Percentiles rank a stretch among this genome's conserved stretches.
These are phyloP conservation scores for Temnopleurus reevesii DNA, from an alignment of 53 echinoderm and acorn worm genomes.

Conservation along the genomic window DNA sequence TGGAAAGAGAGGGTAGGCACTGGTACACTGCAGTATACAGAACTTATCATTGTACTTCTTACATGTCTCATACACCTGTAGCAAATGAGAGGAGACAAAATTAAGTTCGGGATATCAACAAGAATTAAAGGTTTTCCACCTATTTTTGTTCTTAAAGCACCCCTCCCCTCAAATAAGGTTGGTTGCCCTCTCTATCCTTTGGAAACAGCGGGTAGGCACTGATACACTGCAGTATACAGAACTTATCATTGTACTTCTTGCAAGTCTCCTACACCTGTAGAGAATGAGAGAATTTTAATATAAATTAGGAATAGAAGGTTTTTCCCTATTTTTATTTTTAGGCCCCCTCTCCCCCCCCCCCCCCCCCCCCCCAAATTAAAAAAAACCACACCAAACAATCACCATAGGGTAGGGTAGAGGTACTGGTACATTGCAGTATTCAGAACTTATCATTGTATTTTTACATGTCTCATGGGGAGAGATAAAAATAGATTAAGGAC, in stretches of 20 bases:
- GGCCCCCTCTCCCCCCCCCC: too few relatives aligned
- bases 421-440: slow-evolving; percentile 96
- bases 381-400: too few relatives aligned
- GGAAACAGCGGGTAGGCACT: slow-evolving; percentile 93
- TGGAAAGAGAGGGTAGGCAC: slow-evolving; percentile 90
- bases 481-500: too few relatives aligned
- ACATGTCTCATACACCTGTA: slow-evolving; percentile 85
- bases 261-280: slow-evolving; percentile 85
- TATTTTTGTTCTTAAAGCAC: too few relatives aligned
- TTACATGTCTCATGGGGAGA: slow-evolving; percentile 64
- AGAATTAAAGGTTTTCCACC: too few relatives aligned
- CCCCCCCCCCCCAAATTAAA: too few relatives aligned
- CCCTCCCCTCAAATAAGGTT: too few relatives aligned
- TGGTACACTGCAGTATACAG: slow-evolving; percentile 96
- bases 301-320: too few relatives aligned
- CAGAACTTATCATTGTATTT: slow-evolving; percentile 80
- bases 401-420: slow-evolving; percentile 94
- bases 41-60: slow-evolving; percentile 82
- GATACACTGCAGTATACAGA: slow-evolving; percentile 95
- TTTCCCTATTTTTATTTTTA: too few relatives aligned
- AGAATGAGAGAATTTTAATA: too few relatives aligned
- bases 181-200: too few relatives aligned
- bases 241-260: slow-evolving; percentile 77
- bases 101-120: too few relatives aligned
- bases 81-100: neutral